Evolutionary conservation across 2,888 invertebrate genomes (phyloP).

Genomic region (Rhamnusium bicolor): DNA sequence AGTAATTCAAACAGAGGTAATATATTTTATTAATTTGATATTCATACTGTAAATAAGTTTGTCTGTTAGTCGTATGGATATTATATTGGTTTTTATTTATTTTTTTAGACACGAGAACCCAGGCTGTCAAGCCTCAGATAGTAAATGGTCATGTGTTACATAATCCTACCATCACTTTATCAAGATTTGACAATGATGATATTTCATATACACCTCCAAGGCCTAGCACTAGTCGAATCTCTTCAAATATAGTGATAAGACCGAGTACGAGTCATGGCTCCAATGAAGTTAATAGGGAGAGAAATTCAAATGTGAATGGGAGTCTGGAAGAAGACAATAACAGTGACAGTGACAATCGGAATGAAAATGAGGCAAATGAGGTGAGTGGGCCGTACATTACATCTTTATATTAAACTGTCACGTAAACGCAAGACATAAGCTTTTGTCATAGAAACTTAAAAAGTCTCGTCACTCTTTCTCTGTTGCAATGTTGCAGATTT

Average conservation of each 20-base stretch:
- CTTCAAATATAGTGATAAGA: background rate
- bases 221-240: background rate
- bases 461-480: too few relatives aligned
- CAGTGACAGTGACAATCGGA: background rate
- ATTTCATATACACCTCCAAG: constrained; percentile 13
- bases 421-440: too few relatives aligned
- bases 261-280: constrained; percentile 17
- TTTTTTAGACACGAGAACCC: constrained; percentile 22
- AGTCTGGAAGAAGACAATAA: background rate
- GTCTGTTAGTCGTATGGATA: too few relatives aligned
- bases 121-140: constrained; percentile 44
- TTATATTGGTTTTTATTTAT: background rate
- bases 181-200: constrained; percentile 33
- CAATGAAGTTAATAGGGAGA: background rate
- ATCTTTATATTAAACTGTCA: too few relatives aligned
- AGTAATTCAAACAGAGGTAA: constrained; percentile 40
- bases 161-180: constrained; percentile 44
- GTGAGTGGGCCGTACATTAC: background rate
- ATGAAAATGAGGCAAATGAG: background rate
- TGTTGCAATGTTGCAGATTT: too few relatives aligned
- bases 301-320: background rate
- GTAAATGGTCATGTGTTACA: constrained; percentile 46
- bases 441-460: too few relatives aligned
- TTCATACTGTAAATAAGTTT: too few relatives aligned
- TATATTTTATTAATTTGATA: background rate